phyloP scores from a whole-genome alignment of 2,888 invertebrate species.

The Carpatolechia fugitivella region DNA sequence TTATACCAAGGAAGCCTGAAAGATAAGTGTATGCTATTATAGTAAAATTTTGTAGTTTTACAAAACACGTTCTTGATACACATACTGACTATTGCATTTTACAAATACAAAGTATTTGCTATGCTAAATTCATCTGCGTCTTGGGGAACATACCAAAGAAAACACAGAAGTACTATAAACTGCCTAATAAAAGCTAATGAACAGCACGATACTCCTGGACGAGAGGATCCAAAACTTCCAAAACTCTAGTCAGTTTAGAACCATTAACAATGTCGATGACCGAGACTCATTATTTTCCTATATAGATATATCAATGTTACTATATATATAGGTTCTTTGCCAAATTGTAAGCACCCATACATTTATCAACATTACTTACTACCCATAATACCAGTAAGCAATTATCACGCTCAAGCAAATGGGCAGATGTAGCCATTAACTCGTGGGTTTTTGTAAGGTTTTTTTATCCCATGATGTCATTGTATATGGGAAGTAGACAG shows the following conservation, averaged over 20 bases:
- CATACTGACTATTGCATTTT: too few relatives aligned
- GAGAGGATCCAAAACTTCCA: too few relatives aligned
- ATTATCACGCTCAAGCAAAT: constrained; percentile 4
- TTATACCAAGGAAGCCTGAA: too few relatives aligned
- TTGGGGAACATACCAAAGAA: too few relatives aligned
- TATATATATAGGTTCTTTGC: background rate
- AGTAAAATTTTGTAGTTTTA: too few relatives aligned
- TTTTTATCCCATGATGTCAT: constrained; percentile 3
- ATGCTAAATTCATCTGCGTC: too few relatives aligned
- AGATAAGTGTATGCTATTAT: too few relatives aligned
- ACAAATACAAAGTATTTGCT: too few relatives aligned
- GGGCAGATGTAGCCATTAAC: background rate
- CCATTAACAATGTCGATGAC: background rate
- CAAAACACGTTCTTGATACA: too few relatives aligned
- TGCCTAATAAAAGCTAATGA: too few relatives aligned
- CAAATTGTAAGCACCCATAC: background rate
- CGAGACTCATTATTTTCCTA: background rate
- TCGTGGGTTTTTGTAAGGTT: background rate
- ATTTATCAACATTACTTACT: background rate
- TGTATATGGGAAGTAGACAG: background rate
- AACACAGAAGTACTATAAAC: too few relatives aligned
- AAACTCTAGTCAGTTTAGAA: background rate
- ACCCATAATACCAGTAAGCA: background rate
- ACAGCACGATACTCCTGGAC: too few relatives aligned
- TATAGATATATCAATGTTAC: background rate